Conservation (phyloP, 2,797 vertebrate genomes). For the Myotis pilosus region DNA sequence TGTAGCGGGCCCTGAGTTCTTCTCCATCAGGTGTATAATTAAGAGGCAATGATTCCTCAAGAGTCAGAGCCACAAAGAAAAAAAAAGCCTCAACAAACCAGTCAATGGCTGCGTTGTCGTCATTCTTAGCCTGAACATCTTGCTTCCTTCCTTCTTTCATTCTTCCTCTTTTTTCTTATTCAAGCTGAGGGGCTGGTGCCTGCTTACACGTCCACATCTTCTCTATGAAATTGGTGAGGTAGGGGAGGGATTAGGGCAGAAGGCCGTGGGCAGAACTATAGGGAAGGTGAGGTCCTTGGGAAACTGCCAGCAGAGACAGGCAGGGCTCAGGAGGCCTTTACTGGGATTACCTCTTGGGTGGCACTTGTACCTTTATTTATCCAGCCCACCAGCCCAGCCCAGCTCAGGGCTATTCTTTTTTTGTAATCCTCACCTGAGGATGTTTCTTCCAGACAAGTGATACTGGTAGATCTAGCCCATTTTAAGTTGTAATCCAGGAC, state of each 20-base stretch:
- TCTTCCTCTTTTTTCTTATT: background rate
- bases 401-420: no score
- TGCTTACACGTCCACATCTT: rapidly evolving
- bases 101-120: background rate
- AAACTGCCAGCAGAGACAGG: background rate
- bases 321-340: background rate
- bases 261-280: background rate
- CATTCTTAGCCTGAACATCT: background rate
- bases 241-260: background rate
- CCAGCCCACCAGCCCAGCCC: no score
- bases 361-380: no score
- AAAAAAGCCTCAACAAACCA: background rate
- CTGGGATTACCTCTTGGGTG: background rate
- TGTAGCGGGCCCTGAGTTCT: background rate
- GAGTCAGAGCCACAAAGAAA: background rate
- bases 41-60: background rate
- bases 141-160: background rate
- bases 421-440: no score
- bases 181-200: background rate
- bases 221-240: background rate
- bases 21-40: background rate
- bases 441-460: no score
- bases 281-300: background rate
- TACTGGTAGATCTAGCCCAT: background rate
- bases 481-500: background rate